Evolutionary conservation across 2,888 invertebrate genomes (phyloP).

Genomic region (Cryptocephalus primarius): DNA sequence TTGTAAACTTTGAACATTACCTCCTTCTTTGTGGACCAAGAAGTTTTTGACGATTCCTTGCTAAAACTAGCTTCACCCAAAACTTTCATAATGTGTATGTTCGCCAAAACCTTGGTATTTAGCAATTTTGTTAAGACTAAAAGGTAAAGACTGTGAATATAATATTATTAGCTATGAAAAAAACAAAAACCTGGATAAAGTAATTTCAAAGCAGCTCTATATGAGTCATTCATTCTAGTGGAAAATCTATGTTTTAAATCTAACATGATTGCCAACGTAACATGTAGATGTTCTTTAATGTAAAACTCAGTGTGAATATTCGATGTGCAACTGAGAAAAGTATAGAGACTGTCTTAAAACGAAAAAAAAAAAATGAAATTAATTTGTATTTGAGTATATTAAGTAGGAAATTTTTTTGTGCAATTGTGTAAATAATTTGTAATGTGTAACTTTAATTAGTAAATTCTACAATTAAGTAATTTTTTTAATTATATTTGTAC

Average conservation of each 20-base stretch:
- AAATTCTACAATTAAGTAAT: constrained; percentile 8
- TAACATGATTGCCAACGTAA: constrained; percentile 20
- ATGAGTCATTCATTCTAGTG: constrained; percentile 1
- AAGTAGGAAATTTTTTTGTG: constrained; percentile 16
- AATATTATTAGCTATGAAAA: too few species aligned
- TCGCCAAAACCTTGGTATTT: constrained; percentile 9
- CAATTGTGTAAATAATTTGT: constrained; percentile 17
- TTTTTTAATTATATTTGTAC: not conserved
- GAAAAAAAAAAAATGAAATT: not conserved
- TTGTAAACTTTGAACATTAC: too few species aligned
- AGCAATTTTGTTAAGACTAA: constrained; percentile 6
- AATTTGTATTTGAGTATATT: constrained; percentile 20
- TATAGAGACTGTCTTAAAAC: constrained; percentile 26
- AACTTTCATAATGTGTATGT: not conserved
- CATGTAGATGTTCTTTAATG: constrained; percentile 21
- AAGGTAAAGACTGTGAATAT: constrained; percentile 25
- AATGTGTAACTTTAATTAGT: constrained; percentile 12
- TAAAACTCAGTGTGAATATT: constrained; percentile 22
- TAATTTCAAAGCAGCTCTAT: not conserved
- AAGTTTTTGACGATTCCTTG: too few species aligned
- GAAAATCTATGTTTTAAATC: not conserved
- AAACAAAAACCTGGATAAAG: not conserved
- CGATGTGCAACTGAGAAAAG: constrained; percentile 30
- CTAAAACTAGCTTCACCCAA: too few species aligned
- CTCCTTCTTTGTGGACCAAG: too few species aligned